These are phyloP conservation scores for Trypoxylus dichotomus DNA, from an alignment of 1,140 invertebrate species.

Conservation along the genomic window DNA sequence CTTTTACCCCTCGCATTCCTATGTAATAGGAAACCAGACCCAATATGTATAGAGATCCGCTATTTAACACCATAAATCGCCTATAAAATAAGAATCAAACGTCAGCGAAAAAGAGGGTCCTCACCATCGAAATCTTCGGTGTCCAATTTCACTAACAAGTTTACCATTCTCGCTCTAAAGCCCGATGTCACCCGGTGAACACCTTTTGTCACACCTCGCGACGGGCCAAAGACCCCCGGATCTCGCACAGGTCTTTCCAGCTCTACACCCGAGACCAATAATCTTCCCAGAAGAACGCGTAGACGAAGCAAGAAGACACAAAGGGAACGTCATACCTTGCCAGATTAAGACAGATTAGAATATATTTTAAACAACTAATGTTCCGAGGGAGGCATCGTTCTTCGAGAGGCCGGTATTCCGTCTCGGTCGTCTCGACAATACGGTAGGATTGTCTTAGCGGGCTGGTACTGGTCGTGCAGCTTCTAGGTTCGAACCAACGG, in stretches of 20 bases:
- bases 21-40: too few species aligned
- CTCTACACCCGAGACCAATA: conserved; percentile 23
- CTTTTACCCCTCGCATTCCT: too few species aligned
- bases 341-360: conserved; percentile 43
- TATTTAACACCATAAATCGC: too few species aligned
- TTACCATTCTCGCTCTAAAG: background rate
- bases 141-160: conserved; percentile 20
- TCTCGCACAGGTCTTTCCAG: conserved; percentile 31
- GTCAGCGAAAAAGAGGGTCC: background rate
- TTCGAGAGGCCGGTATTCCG: background rate
- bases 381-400: background rate
- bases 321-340: conserved; percentile 38
- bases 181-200: background rate
- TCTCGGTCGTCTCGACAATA: background rate
- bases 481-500: too few species aligned
- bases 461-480: background rate
- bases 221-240: conserved; percentile 29
- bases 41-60: too few species aligned
- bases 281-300: conserved; percentile 35
- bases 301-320: background rate
- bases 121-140: background rate
- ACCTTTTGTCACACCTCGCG: background rate
- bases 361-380: conserved; percentile 42
- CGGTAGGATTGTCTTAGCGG: background rate
- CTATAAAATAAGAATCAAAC: background rate